Base-by-base conservation (phyloP, 2,797 vertebrate species). In the Pitangus sulphuratus region DNA sequence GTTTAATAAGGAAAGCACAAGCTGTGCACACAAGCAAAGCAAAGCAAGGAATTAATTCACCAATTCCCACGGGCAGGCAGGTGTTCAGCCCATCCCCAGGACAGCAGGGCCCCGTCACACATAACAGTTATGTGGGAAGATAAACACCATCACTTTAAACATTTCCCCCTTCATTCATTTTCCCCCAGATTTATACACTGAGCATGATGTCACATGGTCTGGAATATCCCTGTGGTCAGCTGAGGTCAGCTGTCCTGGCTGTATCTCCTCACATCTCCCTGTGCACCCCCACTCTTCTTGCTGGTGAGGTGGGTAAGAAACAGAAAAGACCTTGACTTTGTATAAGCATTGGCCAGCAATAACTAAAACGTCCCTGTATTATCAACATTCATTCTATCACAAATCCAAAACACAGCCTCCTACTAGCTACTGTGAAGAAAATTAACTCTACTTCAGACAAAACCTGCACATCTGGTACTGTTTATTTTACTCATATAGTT, bases 141-240 rank as follows among this genome's bases (percentile, higher is more conserved):
- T 33, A 70, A 64, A 69, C 4, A 20, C 22, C 2, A 12, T 57
- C n/a, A 17, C 25, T 74, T 37, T 0, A 0, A 62, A 15, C 3
- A 8, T 51, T 40, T 33, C 11, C 30, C 6, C 3, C n/a, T 51
- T 81, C 18, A 37, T n/a, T 58, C 25, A 26, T 69, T 30, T 57
- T 25, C 11, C 19, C 39, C 31, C 19, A 58, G 12, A 30, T 81
- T 84, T 86, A 21, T 28, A 18, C 12, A 28, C 39, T 58, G 44
- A 51, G 39, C 15, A 45, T 17, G 33, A 25, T 25, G 17, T 11
- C 31, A 33, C 9, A 2, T 58, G 21, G 5, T 70, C 17, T 86
- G 57, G 26, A 21, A 15, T 28, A 33, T 61, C 24, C 21, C 18
- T 31, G 28, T 51, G 40, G 19, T 50, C 44, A 57, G 13, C 3